These are phyloP conservation scores for Canis aureus DNA, from an alignment of 2,113 vertebrate species.

Conservation along the genomic window DNA sequence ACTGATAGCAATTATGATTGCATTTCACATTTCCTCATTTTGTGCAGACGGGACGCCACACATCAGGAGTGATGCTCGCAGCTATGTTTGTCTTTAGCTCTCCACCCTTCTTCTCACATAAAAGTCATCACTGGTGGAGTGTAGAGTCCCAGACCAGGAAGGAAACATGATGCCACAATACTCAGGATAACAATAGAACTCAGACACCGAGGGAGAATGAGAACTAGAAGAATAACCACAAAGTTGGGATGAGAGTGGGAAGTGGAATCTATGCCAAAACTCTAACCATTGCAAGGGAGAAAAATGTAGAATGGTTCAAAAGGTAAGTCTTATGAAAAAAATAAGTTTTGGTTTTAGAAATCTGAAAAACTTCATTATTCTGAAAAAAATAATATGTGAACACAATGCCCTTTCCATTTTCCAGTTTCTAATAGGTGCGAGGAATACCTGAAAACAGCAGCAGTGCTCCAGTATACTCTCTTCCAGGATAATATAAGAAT, in stretches of 20 bases:
- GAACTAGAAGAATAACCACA: background rate
- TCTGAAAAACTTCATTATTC: background rate
- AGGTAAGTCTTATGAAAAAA: background rate
- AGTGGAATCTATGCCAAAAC: background rate
- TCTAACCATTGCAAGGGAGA: background rate
- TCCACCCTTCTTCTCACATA: background rate
- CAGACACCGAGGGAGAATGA: background rate
- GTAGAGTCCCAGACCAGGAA: background rate
- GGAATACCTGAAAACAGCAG: conserved; percentile 36
- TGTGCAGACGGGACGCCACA: background rate
- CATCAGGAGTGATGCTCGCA: background rate
- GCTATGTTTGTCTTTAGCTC: background rate
- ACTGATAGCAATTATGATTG: conserved; percentile 57
- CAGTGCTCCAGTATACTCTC: background rate
- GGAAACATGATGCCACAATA: background rate
- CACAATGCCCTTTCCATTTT: background rate
- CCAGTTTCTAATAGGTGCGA: background rate
- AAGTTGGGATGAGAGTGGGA: background rate
- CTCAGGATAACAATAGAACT: background rate
- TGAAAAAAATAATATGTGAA: background rate
- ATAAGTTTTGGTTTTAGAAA: conserved; percentile 48
- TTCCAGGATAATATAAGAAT: background rate
- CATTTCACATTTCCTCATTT: conserved; percentile 9
- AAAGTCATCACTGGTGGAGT: background rate
- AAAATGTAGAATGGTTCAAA: background rate